A percentile compares a stretch with the other conserved stretches of the same genome.
phyloP scores from a whole-genome alignment of 2,888 invertebrate genomes.

The Latheticus oryzae region DNA sequence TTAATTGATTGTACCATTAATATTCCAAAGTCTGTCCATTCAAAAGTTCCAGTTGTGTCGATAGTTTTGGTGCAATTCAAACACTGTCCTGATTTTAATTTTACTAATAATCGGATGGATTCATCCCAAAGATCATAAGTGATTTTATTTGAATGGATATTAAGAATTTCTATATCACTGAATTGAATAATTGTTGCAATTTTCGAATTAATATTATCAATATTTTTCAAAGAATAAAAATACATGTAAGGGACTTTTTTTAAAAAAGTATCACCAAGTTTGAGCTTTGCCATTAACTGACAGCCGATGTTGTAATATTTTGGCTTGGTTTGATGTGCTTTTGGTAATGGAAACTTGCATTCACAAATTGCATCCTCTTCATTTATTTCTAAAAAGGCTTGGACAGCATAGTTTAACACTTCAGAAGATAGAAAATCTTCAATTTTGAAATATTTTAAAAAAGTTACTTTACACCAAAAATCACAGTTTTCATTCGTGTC shows the following conservation, averaged over 20 bases:
- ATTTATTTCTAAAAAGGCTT: slow-evolving; percentile 68
- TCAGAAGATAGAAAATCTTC: background rate
- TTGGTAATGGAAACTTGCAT: slow-evolving; percentile 73
- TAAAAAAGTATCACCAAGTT: slow-evolving; percentile 66
- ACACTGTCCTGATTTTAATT: slow-evolving; percentile 71
- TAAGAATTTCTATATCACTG: slow-evolving; percentile 69
- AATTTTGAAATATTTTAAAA: slow-evolving; percentile 56
- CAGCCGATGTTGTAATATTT: slow-evolving; percentile 71
- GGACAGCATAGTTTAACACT: slow-evolving; percentile 58
- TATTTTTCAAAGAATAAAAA: slow-evolving; percentile 68
- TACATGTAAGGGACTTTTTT: slow-evolving; percentile 74
- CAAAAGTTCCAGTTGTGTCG: slow-evolving; percentile 66
- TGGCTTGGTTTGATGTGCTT: slow-evolving; percentile 64
- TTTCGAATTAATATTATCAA: slow-evolving; percentile 67
- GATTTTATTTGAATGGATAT: slow-evolving; percentile 69
- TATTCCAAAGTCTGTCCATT: slow-evolving; percentile 73
- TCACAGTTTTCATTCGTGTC: slow-evolving; percentile 46
- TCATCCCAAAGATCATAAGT: slow-evolving; percentile 72
- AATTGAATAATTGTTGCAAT: slow-evolving; percentile 72
- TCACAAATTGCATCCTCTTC: slow-evolving; percentile 68
- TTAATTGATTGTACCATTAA: slow-evolving; percentile 73
- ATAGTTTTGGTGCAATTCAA: slow-evolving; percentile 71
- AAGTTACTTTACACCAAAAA: slow-evolving; percentile 61
- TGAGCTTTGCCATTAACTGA: slow-evolving; percentile 64
- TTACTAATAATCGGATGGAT: slow-evolving; percentile 69